Base-by-base conservation (phyloP, 1,140 invertebrate species). In the Pteromalus puparum region DNA sequence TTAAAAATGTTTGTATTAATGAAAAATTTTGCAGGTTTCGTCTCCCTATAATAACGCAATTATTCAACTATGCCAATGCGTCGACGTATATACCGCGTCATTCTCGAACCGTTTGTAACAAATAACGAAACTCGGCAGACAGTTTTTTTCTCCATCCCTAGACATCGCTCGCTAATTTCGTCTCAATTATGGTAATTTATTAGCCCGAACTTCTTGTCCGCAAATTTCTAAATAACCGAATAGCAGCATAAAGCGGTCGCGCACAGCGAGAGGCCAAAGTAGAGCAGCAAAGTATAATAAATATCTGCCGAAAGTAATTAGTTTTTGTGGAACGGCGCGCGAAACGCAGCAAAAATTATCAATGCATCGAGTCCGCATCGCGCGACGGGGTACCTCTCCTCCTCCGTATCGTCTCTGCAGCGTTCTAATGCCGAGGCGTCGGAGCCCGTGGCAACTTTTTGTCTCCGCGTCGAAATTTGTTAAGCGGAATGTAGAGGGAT, bases 401-500 rank as follows among this genome's bases (percentile, higher is more conserved):
- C 30, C 30, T 34, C 6, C 74, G 7, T 4, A 6, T 46, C 74
- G 24, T 68, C 18, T 34, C 65, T 80, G 2, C 38, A 42, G 70
- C 30, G 67, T 74, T 78, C 75, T 83, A 83, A 78, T 78, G 28
- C n/a, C 46, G 65, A 83, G 82, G 82, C 82, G 82, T 83, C 28
- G 84, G 3, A 46, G 82, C 86, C 21, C 78, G 75, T 80, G 82
- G 87, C 86, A 74, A 88, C 73, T 88, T 89, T 90, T 89, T 85
- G 83, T 70, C 70, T 65, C 42, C 61, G 74, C 83, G 26, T 70
- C 79, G 83, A 88, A 89, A 90, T 89, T 88, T 88, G 87, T 89
- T 88, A 88, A 86, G 82, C 80, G 88, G 88, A 81, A 86, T 84
- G 86, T 88, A 85, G 87, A 88, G 81, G 87, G 83, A 89, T 89